phyloP scores from a whole-genome alignment of 2,113 vertebrate genomes.

The Shinisaurus crocodilurus region DNA sequence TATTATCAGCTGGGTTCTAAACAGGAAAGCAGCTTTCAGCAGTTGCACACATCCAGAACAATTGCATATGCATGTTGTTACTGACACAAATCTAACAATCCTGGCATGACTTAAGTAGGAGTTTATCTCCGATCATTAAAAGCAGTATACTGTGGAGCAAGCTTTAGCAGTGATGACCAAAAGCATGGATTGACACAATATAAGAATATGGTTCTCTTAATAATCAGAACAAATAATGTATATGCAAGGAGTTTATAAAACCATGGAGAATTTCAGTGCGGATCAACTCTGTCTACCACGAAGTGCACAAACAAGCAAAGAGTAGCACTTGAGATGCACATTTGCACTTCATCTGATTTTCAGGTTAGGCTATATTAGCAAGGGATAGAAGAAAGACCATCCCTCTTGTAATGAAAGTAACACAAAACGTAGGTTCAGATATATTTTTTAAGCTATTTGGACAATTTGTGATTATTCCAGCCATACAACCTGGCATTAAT shows the following conservation, averaged over 20 bases:
- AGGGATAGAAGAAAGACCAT: not conserved
- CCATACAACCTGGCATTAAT: not conserved
- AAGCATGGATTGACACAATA: not conserved
- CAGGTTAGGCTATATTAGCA: not conserved
- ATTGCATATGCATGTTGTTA: not conserved
- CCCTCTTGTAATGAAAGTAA: not conserved
- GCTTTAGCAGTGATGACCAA: conserved; percentile 3
- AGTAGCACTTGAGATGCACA: not conserved
- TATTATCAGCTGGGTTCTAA: not conserved
- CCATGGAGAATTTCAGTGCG: not conserved
- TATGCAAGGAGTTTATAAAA: not conserved
- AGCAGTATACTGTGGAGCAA: not conserved
- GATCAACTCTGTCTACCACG: conserved; percentile 5
- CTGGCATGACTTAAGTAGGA: not conserved
- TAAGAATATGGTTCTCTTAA: conserved; percentile 6
- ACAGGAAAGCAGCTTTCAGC: conserved; percentile 8
- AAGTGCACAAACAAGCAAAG: no score
- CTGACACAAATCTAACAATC: conserved; percentile 19
- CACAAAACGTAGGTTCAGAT: not conserved
- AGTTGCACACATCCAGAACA: not conserved
- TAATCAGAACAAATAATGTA: conserved; percentile 26
- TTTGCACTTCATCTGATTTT: not conserved
- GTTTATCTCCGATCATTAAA: conserved; percentile 26
- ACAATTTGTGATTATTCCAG: not conserved
- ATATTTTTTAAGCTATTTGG: not conserved